Base-by-base conservation (phyloP, 2,113 vertebrate genomes). In the Lucifuga dentata region DNA sequence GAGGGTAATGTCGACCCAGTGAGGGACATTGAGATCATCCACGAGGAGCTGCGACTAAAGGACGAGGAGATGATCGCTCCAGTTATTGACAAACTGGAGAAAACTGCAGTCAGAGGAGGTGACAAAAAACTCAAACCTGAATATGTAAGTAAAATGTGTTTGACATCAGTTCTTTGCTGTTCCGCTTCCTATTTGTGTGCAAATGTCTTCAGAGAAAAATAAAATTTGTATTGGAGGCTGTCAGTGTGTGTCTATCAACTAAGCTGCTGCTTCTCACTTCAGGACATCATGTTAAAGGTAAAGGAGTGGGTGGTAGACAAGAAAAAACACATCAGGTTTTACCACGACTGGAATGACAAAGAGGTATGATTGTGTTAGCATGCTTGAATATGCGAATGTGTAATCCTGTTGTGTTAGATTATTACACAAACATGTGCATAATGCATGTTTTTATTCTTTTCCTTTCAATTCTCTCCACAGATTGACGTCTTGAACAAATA, bases 121-220 rank as follows among this genome's bases (percentile, higher is more conserved):
- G 97, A 99, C 93, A 99, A 99, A 84, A 99, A 99, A 87, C 94
- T 99, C 81, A 98, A 98, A 85, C 97, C 98, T 65, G 97, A 99
- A 94, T 98, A 96, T 87, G 98, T 99, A 86, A 95, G 97, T 73
- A 1, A 55, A 23, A 16, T 15, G 5, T 46, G 6, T 51, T 15
- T 44, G 21, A 16, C 58, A 71, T 76, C 9, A 41, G n/a, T n/a
- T n/a, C n/a, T n/a, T n/a, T n/a, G n/a, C n/a, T n/a, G n/a, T n/a
- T n/a, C n/a, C n/a, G n/a, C n/a, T n/a, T n/a, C n/a, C n/a, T 29
- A 7, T 29, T 3, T 29, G 26, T 29, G 26, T 29, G 26, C n/a
- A n/a, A n/a, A n/a, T n/a, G n/a, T n/a, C n/a, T n/a, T n/a, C n/a
- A n/a, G n/a, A n/a, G n/a, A n/a, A n/a, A n/a, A n/a, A n/a, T n/a